Conservation (phyloP, 1,140 invertebrate species). For the Hypothenemus hampei region DNA sequence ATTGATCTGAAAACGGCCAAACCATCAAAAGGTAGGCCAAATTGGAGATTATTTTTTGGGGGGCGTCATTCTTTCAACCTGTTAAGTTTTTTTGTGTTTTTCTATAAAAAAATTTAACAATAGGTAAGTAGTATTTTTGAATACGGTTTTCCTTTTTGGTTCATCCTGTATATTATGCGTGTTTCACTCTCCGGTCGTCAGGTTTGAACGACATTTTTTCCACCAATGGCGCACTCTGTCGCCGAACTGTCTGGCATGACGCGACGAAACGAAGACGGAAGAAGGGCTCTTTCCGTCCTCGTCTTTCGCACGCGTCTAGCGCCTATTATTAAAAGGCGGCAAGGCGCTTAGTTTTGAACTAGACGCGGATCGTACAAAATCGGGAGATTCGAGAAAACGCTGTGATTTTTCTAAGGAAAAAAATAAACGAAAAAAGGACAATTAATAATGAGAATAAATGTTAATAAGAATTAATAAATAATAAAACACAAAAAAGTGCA, state of each 20-base stretch:
- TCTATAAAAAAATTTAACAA: too few relatives aligned
- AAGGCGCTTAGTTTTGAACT: slow-evolving; percentile 11
- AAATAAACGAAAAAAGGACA: not conserved
- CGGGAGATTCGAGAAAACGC: slow-evolving; percentile 9
- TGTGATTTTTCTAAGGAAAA: not conserved
- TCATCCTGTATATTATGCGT: not conserved
- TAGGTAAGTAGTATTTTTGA: too few relatives aligned
- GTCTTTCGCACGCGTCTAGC: slow-evolving; percentile 1
- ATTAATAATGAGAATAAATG: not conserved
- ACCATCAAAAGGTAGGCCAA: not conserved
- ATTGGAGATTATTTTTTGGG: too few relatives aligned
- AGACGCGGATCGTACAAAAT: slow-evolving; percentile 7
- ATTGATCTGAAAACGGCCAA: slow-evolving; percentile 13
- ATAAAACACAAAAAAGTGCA: not conserved
- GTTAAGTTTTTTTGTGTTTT: too few relatives aligned
- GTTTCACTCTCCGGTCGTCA: not conserved
- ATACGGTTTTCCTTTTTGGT: not conserved
- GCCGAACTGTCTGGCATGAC: slow-evolving; percentile 3
- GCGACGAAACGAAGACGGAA: not conserved
- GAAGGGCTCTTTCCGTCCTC: not conserved
- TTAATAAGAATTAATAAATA: not conserved
- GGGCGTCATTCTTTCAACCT: too few relatives aligned
- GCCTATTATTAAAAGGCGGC: slow-evolving; percentile 12
- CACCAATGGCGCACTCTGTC: not conserved
- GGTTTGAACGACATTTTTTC: not conserved